Evolutionary conservation across 2,888 invertebrate genomes (phyloP).

Genomic region (Dorcus parallelipipedus): DNA sequence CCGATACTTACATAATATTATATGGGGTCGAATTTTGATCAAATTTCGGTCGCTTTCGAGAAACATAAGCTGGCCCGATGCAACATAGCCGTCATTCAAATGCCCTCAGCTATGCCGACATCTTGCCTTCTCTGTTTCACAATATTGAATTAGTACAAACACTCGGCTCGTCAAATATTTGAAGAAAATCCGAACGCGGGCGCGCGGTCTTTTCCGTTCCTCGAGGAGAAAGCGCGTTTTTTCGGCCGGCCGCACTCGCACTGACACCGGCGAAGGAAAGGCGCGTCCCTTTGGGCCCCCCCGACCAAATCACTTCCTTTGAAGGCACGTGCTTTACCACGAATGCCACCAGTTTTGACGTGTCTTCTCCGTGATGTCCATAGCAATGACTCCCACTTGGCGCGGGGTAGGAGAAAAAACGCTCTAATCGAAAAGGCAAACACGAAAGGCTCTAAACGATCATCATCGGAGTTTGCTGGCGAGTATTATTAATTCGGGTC

Average conservation of each 20-base stretch:
- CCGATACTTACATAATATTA: too few species aligned
- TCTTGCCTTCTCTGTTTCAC: constrained; percentile 72
- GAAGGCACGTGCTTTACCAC: constrained; percentile 39
- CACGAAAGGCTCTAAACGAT: constrained; percentile 1
- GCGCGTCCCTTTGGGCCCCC: constrained; percentile 27
- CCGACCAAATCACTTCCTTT: constrained; percentile 41
- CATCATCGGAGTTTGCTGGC: too few species aligned
- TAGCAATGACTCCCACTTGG: constrained; percentile 16
- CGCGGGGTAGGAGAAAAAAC: constrained; percentile 15
- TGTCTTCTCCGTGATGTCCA: constrained; percentile 25
- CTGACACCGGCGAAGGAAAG: constrained; percentile 17
- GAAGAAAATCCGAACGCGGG: background rate
- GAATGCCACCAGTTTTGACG: constrained; percentile 28
- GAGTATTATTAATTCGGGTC: too few species aligned
- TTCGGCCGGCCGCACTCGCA: background rate
- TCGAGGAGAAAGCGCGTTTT: too few species aligned
- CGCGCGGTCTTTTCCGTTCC: too few species aligned
- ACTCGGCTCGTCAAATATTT: constrained; percentile 1
- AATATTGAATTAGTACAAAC: constrained; percentile 16
- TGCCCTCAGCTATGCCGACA: constrained; percentile 83
- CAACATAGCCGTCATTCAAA: constrained; percentile 75
- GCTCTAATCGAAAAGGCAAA: constrained; percentile 17
- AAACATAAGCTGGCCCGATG: constrained; percentile 76
- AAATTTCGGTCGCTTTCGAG: constrained; percentile 40
- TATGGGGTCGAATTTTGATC: too few species aligned